These are phyloP conservation scores for Molossus alvarezi DNA, from an alignment of 2,797 vertebrate species.

Conservation along the genomic window DNA sequence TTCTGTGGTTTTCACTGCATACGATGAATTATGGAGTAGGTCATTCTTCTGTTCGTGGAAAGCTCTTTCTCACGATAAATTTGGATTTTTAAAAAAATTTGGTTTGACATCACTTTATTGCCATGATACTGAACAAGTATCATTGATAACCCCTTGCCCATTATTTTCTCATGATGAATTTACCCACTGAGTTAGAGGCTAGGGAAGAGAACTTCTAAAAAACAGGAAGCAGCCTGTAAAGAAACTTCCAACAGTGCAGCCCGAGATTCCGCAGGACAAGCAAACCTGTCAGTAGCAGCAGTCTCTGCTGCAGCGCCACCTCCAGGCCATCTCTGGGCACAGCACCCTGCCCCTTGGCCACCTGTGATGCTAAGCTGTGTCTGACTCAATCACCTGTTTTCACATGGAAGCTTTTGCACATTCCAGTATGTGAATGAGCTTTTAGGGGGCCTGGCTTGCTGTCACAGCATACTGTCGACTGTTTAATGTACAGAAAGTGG, in stretches of 20 bases:
- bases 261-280: background rate
- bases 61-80: constrained; percentile 28
- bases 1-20: background rate
- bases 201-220: constrained; percentile 10
- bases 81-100: background rate
- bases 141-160: background rate
- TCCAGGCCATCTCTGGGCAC: background rate
- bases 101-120: background rate
- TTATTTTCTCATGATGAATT: constrained; percentile 19
- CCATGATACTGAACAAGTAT: background rate
- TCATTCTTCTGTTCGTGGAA: background rate
- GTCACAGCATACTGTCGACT: background rate
- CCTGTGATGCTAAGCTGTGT: background rate
- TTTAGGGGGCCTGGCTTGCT: background rate
- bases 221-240: background rate
- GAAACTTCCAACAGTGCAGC: background rate
- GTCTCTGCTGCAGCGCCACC: too few species aligned
- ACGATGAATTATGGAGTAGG: too few species aligned
- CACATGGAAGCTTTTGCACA: background rate
- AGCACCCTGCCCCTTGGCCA: too few species aligned
- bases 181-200: background rate
- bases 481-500: background rate
- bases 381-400: background rate
- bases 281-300: too few species aligned
- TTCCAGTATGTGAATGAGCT: background rate